Base-by-base conservation (phyloP, 2,113 vertebrate genomes). In the Cichladusa arquata region DNA sequence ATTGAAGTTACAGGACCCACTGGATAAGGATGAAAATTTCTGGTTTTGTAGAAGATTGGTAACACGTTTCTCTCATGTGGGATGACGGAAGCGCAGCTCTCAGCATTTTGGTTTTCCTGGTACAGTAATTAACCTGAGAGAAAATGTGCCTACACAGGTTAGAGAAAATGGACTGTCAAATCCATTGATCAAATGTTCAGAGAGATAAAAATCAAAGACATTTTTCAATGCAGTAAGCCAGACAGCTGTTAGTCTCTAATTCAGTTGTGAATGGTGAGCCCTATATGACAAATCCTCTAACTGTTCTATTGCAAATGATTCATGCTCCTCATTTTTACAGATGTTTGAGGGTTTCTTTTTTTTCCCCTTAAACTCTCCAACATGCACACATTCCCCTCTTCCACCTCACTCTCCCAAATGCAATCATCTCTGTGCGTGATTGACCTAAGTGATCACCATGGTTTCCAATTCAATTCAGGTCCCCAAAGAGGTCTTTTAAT, bases 401-500 rank as follows among this genome's bases (percentile, higher is more conserved):
- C 82, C 85, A 93, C 70, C 44, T 96, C 81, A 12, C 54, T 56
- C 71, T 90, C 69, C 72, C 80, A 86, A 77, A 90, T 50, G 51
- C 88, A 95, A 72, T 93, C 73, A 87, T 84, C 73, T 85, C 70
- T 89, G 72, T 67, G 73, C 13, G 5, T 65, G 81, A 91, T 51
- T 89, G 95, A 92, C 95, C 91, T 93, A 67, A 86, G 92, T 53
- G 65, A 85, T 95, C 89, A 72, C 94, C 86, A 84, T 88, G 70
- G 95, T 92, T 93, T 96, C 91, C 94, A 89, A 92, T 89, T 93
- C 93, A 93, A 91, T 91, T 87, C 65, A 79, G 82, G 81, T 96
- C 96, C 88, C 93, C 57, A 81, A 84, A 88, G 96, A 92, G 83
- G 70, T 42, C 87, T 92, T 95, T 89, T 95, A 97, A 97, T 96